phyloP scores from a whole-genome alignment of 1,140 invertebrate genomes.

The Palaemon carinicauda region DNA sequence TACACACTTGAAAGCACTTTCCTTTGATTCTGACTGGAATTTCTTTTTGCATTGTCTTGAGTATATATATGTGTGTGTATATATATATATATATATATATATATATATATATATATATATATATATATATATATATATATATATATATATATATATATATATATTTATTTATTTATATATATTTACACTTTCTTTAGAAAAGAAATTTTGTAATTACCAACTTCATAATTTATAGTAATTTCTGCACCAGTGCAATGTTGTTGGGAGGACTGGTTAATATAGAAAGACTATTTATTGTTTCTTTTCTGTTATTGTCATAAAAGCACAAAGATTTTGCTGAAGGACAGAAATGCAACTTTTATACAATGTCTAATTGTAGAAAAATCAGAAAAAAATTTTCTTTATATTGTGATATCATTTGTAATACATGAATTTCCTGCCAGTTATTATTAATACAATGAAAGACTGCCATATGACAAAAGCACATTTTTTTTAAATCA shows the following conservation, averaged over 20 bases:
- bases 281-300: slow-evolving; percentile 24
- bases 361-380: slow-evolving; percentile 48
- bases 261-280: slow-evolving; percentile 39
- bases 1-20: slow-evolving; percentile 14
- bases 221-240: background rate
- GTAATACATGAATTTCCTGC: slow-evolving; percentile 50
- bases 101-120: too few relatives aligned
- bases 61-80: too few relatives aligned
- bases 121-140: too few relatives aligned
- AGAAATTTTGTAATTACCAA: slow-evolving; percentile 3
- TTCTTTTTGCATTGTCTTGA: background rate
- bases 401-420: slow-evolving; percentile 52
- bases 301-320: slow-evolving; percentile 31
- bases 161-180: too few relatives aligned
- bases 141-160: too few relatives aligned
- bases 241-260: too few relatives aligned
- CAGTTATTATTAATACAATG: slow-evolving; percentile 42
- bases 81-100: too few relatives aligned
- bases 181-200: too few relatives aligned
- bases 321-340: slow-evolving; percentile 45
- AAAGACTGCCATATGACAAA: slow-evolving; percentile 38
- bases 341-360: slow-evolving; percentile 41
- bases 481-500: slow-evolving; percentile 29
- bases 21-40: slow-evolving; percentile 14
- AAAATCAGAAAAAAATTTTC: slow-evolving; percentile 34